Conservation (phyloP, 1,140 invertebrate species). For the Pygmarrhopalites habei region DNA sequence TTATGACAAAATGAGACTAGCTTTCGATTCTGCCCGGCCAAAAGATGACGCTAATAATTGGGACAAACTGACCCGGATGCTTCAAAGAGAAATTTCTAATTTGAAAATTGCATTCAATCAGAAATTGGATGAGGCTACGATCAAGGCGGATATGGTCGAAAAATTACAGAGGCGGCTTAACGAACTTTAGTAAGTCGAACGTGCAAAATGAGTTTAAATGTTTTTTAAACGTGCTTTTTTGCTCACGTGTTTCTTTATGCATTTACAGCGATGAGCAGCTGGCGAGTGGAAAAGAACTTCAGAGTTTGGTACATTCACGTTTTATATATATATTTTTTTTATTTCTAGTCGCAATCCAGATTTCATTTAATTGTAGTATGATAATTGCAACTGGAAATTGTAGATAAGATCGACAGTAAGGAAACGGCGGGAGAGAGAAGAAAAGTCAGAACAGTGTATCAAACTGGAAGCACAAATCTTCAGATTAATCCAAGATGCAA, state of each 20-base stretch:
- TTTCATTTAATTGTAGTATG: background rate
- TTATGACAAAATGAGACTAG: conserved; percentile 34
- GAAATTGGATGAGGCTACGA: conserved; percentile 24
- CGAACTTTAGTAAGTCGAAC: too few relatives aligned
- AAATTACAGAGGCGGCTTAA: conserved; percentile 25
- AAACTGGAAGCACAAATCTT: conserved; percentile 32
- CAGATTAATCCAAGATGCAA: conserved; percentile 19
- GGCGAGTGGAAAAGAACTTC: conserved; percentile 29
- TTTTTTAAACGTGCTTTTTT: too few relatives aligned
- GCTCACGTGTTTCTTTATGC: too few relatives aligned
- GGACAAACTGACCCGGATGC: conserved; percentile 30
- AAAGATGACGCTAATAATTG: conserved; percentile 25
- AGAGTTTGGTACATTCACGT: conserved; percentile 31
- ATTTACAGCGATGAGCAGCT: conserved; percentile 33
- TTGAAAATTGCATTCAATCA: conserved; percentile 28
- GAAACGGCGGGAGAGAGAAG: conserved; percentile 31
- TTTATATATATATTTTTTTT: background rate
- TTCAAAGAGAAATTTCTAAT: conserved; percentile 30
- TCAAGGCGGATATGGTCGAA: conserved; percentile 16
- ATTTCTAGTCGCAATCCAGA: background rate
- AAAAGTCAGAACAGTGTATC: conserved; percentile 38
- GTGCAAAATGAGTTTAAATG: too few relatives aligned
- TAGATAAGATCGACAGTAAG: conserved; percentile 29
- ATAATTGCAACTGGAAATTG: too few relatives aligned
- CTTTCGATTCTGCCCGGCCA: conserved; percentile 29